phyloP scores from a whole-genome alignment of 2,113 vertebrate genomes.

The Colossoma macropomum region DNA sequence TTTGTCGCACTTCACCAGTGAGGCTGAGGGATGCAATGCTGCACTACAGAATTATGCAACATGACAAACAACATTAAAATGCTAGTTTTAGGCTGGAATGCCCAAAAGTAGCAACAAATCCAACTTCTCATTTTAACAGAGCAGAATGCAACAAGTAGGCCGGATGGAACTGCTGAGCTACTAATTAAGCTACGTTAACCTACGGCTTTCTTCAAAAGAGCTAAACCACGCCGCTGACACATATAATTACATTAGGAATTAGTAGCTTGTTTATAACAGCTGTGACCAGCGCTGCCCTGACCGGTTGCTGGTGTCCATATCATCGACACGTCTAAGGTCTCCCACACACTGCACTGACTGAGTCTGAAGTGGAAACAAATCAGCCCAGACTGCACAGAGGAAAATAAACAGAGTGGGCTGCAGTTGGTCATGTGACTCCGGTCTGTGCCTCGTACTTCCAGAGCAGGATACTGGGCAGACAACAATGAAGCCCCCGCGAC shows the following conservation, averaged over 20 bases:
- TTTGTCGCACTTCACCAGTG: too few species aligned
- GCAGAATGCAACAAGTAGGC: too few species aligned
- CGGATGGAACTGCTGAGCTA: too few species aligned
- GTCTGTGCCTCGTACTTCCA: slow-evolving; percentile 57
- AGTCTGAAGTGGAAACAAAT: not conserved
- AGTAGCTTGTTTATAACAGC: not conserved
- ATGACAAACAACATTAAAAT: too few species aligned
- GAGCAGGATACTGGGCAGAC: slow-evolving; percentile 73
- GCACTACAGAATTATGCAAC: too few species aligned
- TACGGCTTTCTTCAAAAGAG: too few species aligned
- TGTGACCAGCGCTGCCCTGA: not conserved
- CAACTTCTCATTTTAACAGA: too few species aligned
- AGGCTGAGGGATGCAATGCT: too few species aligned
- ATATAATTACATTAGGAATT: not conserved
- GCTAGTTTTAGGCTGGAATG: too few species aligned
- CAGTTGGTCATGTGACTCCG: slow-evolving; percentile 9
- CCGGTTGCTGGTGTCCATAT: not conserved
- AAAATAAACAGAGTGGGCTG: slow-evolving; percentile 13
- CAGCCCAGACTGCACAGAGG: not conserved
- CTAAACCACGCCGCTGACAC: not conserved
- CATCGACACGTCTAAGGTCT: not conserved
- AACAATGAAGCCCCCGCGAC: slow-evolving; percentile 72
- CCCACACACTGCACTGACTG: not conserved
- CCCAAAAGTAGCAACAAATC: too few species aligned
- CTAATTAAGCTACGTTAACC: too few species aligned